Evolutionary conservation across 92 coral and sea anemone genomes (phyloP).

Genomic region (Bergia puertoricense): DNA sequence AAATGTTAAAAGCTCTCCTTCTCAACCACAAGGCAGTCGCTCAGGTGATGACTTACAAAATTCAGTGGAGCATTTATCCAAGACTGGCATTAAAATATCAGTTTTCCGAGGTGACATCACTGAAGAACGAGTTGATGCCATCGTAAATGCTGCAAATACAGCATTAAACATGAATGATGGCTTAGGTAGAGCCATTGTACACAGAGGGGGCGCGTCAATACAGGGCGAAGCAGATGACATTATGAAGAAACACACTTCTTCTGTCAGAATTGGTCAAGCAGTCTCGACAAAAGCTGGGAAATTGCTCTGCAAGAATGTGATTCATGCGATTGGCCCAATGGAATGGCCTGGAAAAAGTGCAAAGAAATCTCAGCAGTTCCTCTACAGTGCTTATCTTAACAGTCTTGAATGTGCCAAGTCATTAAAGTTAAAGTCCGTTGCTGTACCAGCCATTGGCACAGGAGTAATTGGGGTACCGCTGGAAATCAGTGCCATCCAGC

Average conservation of each 20-base stretch:
- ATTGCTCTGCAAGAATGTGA: slow-evolving; percentile 41
- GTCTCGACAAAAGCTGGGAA: slow-evolving; percentile 31
- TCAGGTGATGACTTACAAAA: background rate
- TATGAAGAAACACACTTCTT: background rate
- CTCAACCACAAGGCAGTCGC: background rate
- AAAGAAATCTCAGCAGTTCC: background rate
- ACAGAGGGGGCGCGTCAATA: slow-evolving; percentile 70
- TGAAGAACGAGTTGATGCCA: slow-evolving; percentile 67
- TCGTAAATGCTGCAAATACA: slow-evolving; percentile 77
- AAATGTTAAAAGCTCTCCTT: background rate
- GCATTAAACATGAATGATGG: slow-evolving; percentile 49
- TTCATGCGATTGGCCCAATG: slow-evolving; percentile 54
- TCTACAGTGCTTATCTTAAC: slow-evolving; percentile 8
- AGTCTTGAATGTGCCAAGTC: slow-evolving; percentile 22
- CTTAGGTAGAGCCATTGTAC: slow-evolving; percentile 52
- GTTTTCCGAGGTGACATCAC: slow-evolving; percentile 71
- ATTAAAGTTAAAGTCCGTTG: slow-evolving; percentile 18
- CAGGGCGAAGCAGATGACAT: slow-evolving; percentile 47
- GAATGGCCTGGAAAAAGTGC: background rate
- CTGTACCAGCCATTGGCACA: slow-evolving; percentile 54
- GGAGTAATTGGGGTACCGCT: slow-evolving; percentile 41
- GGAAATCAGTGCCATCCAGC: slow-evolving; percentile 32
- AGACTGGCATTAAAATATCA: slow-evolving; percentile 45
- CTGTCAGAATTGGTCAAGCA: slow-evolving; percentile 8
- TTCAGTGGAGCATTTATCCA: background rate